A percentile compares a stretch with the other conserved stretches of the same genome.
These are phyloP conservation scores for Bombus huntii DNA, from an alignment of 1,140 invertebrate genomes.

Conservation along the genomic window DNA sequence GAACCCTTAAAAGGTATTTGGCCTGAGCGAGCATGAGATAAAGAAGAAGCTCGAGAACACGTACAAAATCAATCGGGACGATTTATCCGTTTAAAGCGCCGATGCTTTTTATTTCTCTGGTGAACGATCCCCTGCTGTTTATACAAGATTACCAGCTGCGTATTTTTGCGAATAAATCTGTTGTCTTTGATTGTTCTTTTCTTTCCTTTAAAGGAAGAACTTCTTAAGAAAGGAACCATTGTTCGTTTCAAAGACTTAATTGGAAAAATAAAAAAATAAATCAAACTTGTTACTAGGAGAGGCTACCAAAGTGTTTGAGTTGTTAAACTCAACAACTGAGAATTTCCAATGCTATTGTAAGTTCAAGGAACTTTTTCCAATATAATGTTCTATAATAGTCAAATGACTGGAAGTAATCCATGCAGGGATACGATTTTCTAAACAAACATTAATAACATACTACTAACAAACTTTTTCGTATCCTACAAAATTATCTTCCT, in stretches of 20 bases:
- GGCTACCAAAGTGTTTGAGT: not conserved
- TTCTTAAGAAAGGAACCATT: not conserved
- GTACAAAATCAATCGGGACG: not conserved
- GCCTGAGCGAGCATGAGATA: not conserved
- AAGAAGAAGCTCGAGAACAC: not conserved
- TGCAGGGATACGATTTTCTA: too few relatives aligned
- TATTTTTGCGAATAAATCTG: not conserved
- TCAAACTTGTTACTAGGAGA: not conserved
- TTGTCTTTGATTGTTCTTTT: not conserved
- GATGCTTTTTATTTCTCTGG: not conserved
- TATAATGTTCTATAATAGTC: too few relatives aligned
- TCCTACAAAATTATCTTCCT: too few relatives aligned
- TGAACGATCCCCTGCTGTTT: not conserved
- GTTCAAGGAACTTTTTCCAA: not conserved
- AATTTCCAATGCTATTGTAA: not conserved
- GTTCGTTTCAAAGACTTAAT: not conserved
- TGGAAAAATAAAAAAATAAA: not conserved
- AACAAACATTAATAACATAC: too few relatives aligned
- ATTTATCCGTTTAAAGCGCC: not conserved
- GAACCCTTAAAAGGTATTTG: slow-evolving; percentile 19
- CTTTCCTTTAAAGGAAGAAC: not conserved
- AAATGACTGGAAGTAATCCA: too few relatives aligned
- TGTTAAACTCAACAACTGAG: not conserved
- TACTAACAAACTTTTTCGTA: too few relatives aligned
- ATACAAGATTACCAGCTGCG: not conserved